Evolutionary conservation across 1,140 invertebrate species (phyloP), one percentile per base, ranked within the genome.

Genomic region (Drosophila takahashii): DNA sequence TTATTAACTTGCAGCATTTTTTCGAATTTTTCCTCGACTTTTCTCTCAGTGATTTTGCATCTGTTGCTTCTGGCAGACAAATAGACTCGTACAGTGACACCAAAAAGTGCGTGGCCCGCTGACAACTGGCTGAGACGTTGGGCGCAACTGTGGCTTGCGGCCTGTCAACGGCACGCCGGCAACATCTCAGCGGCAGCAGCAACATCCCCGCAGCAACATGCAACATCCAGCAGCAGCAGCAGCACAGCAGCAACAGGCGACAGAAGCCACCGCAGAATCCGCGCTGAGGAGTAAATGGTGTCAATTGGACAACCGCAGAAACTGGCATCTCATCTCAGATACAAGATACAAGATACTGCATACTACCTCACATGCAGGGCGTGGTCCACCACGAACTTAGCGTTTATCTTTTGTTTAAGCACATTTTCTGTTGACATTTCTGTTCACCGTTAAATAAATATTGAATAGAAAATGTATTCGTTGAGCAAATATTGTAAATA

Each of bases 401-500:
- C 72, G 64, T 79, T 67, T 84, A 76, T 83, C 54, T 74, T 64
- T 86, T 86, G 81, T 86, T 83, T 79, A 64, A 78, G 85, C 84
- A 77, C 72, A 79, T 86, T 80, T 80, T 72, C 67, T 57, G 59
- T 83, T 76, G 81, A 89, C 79, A 77, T 86, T 83, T 70, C 78
- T 65, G 66, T 73, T 75, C 74, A 77, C 84, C 87, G 84, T 89
- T 89, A 89, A 75, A 69, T 80, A 89, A 89, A 89, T 89, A 90
- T 64, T 80, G 77, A 66, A 60, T 67, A 48, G 73, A 74, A 89
- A 90, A 87, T 84, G 83, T 83, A 89, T 79, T 87, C 84, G 79
- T 73, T 77, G 64, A 79, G 65, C 81, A 89, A 90, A 89, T 90
- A 89, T 89, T 89, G 85, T 89, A 89, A 89, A 89, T 84, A 77